These are phyloP conservation scores for Proterorhinus semilunaris DNA, from an alignment of 2,113 vertebrate species.

Conservation along the genomic window DNA sequence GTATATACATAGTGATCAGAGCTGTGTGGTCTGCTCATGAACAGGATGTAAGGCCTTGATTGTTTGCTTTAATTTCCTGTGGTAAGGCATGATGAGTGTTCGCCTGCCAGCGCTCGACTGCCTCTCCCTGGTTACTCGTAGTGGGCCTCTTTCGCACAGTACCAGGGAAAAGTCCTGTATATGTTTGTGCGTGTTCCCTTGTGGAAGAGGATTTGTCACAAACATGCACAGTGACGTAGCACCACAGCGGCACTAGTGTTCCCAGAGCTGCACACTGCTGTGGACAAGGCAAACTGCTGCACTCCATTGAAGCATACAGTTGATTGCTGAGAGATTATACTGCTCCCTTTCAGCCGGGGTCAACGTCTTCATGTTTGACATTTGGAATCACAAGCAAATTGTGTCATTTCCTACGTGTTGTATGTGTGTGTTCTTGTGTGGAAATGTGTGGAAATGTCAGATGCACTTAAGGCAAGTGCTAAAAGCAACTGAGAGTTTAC, in stretches of 20 bases:
- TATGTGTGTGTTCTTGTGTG: conserved; percentile 9
- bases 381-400: conserved; percentile 74
- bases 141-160: conserved; percentile 34
- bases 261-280: conserved; percentile 6
- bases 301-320: conserved; percentile 56
- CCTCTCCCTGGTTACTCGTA: conserved; percentile 38
- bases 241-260: background rate
- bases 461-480: conserved; percentile 31
- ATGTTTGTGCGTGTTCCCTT: conserved; percentile 35
- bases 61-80: conserved; percentile 78
- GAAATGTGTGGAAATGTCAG: conserved; percentile 33
- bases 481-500: conserved; percentile 24
- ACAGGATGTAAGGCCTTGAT: conserved; percentile 75
- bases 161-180: conserved; percentile 30
- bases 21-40: conserved; percentile 44
- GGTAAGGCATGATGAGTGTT: conserved; percentile 66
- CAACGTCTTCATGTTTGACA: conserved; percentile 73
- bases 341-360: conserved; percentile 69
- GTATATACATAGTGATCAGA: conserved; percentile 42
- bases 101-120: conserved; percentile 44
- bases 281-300: conserved; percentile 40
- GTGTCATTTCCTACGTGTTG: conserved; percentile 73
- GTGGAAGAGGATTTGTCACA: conserved; percentile 47
- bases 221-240: background rate
- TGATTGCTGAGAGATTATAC: conserved; percentile 65